phyloP scores from a whole-genome alignment of 2,888 invertebrate genomes.

The Phyllotreta striolata region DNA sequence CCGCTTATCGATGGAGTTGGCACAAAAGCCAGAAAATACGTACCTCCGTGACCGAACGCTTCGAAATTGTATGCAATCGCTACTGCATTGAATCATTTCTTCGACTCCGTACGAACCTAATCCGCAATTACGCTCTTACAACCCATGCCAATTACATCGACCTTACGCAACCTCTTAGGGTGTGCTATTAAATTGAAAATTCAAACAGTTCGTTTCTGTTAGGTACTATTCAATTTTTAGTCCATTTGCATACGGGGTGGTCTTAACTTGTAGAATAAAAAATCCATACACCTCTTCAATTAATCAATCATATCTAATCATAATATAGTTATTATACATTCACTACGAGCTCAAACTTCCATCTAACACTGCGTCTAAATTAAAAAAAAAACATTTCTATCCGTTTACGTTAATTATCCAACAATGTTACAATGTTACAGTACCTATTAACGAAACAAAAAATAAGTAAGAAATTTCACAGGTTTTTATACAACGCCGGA shows the following conservation, averaged over 20 bases:
- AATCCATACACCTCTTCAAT: no score
- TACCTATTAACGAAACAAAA: no score
- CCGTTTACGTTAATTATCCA: no score
- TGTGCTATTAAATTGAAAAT: constrained; percentile 18
- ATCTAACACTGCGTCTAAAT: no score
- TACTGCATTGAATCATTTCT: constrained; percentile 42
- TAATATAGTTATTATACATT: no score
- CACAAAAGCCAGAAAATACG: constrained; percentile 40
- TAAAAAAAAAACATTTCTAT: no score
- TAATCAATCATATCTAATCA: no score
- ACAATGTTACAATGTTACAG: no score
- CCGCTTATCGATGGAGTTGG: constrained; percentile 37
- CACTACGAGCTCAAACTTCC: no score
- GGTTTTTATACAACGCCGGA: no score
- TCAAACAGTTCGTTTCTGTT: constrained; percentile 7
- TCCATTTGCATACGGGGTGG: constrained; percentile 11
- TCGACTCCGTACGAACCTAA: constrained; percentile 21
- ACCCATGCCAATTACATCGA: constrained; percentile 37
- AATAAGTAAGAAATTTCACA: no score
- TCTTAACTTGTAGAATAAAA: background rate
- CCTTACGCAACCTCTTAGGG: constrained; percentile 39
- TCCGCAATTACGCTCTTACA: constrained; percentile 40
- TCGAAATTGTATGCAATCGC: constrained; percentile 48
- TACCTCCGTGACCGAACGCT: constrained; percentile 47
- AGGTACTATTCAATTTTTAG: background rate